Conservation (phyloP, 2,888 invertebrate genomes). For the Eudemis profundana region DNA sequence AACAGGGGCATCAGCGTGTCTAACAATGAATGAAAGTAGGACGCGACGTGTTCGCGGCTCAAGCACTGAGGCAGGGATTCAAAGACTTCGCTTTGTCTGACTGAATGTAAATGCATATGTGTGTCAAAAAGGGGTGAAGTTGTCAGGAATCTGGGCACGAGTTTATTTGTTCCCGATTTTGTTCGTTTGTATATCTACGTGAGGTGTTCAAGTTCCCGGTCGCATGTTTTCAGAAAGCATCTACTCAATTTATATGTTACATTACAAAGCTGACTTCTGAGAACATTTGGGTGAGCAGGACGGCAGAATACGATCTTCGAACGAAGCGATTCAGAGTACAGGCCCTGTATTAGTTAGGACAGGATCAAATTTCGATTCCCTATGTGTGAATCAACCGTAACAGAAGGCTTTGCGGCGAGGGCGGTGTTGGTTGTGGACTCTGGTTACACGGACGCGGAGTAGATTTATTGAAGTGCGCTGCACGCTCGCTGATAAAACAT, state of each 20-base stretch:
- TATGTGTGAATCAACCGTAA: slow-evolving; percentile 30
- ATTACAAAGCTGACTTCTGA: too few relatives aligned
- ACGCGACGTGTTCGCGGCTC: slow-evolving; percentile 46
- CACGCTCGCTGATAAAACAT: slow-evolving; percentile 26
- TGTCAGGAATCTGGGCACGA: slow-evolving; percentile 12
- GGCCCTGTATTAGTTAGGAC: neutral
- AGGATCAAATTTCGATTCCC: slow-evolving; percentile 8
- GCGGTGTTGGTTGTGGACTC: slow-evolving; percentile 22
- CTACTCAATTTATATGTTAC: neutral
- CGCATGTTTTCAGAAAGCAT: neutral
- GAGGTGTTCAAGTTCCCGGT: neutral
- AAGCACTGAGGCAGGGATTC: slow-evolving; percentile 45
- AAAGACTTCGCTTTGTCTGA: slow-evolving; percentile 40
- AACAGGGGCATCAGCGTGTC: slow-evolving; percentile 45
- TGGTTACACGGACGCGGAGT: slow-evolving; percentile 30
- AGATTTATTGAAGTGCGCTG: slow-evolving; percentile 16
- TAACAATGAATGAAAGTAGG: slow-evolving; percentile 49
- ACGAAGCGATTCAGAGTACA: too few relatives aligned
- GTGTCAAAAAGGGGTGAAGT: slow-evolving; percentile 41
- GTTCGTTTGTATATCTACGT: too few relatives aligned
- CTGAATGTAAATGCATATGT: slow-evolving; percentile 39
- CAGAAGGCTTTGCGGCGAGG: slow-evolving; percentile 33
- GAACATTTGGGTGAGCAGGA: too few relatives aligned
- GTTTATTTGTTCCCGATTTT: slow-evolving; percentile 9
- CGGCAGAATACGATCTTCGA: too few relatives aligned